Percentiles rank a stretch among this genome's conserved stretches.
These are phyloP conservation scores for Oligia strigilis DNA, from an alignment of 2,888 invertebrate species.

Conservation along the genomic window DNA sequence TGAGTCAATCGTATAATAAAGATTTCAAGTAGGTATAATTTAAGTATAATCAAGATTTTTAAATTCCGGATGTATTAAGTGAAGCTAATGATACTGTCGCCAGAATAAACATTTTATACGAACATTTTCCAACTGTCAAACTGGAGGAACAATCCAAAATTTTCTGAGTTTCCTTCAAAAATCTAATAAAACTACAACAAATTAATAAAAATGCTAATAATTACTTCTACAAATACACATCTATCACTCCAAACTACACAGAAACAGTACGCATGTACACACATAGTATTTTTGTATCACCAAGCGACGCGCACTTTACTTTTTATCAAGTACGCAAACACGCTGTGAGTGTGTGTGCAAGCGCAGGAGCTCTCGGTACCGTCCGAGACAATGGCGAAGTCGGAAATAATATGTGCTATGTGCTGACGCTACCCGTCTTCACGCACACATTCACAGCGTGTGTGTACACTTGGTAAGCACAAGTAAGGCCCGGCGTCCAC, in stretches of 20 bases:
- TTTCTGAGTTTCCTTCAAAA: neutral
- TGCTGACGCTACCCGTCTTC: neutral
- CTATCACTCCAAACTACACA: neutral
- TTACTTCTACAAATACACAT: neutral
- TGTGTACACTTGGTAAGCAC: neutral
- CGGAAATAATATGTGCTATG: neutral
- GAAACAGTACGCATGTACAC: neutral
- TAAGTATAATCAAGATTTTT: neutral
- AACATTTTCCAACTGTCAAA: constrained; percentile 6
- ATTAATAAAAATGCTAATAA: neutral
- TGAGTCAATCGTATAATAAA: neutral
- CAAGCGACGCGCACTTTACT: neutral
- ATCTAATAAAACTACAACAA: too few species aligned
- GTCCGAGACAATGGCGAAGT: neutral
- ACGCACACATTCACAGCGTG: neutral
- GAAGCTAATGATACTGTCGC: neutral
- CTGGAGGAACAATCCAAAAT: neutral
- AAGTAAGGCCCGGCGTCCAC: neutral
- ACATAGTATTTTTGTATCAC: neutral
- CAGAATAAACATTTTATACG: neutral
- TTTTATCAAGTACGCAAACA: neutral
- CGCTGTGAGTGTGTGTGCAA: neutral
- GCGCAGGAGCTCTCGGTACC: neutral
- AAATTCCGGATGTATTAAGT: neutral
- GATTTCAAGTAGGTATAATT: neutral